A percentile compares a stretch with the other conserved stretches of the same genome.
phyloP scores from a whole-genome alignment of 1,140 invertebrate species.

The Dryas iulia region DNA sequence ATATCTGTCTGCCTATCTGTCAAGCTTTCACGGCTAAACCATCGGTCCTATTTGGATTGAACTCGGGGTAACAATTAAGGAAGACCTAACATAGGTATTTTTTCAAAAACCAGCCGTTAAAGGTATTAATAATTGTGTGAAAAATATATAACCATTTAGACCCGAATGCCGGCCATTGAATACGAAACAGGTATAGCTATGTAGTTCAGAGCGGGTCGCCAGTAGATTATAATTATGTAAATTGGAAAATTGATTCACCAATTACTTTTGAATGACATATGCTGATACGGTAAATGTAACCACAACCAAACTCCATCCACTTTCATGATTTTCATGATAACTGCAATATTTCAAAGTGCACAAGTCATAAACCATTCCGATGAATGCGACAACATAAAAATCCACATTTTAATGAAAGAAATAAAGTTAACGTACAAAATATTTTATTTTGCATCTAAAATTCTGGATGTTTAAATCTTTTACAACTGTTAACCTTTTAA shows the following conservation, averaged over 20 bases:
- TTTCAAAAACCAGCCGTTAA: no score
- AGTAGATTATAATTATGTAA: not conserved
- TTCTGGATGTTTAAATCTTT: not conserved
- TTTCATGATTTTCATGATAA: not conserved
- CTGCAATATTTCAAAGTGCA: not conserved
- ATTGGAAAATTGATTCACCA: not conserved
- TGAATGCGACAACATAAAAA: not conserved
- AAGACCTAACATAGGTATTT: no score
- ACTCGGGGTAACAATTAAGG: no score
- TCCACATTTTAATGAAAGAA: conserved; percentile 3
- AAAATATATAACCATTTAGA: no score
- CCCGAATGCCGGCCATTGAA: no score
- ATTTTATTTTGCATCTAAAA: not conserved
- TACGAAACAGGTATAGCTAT: no score
- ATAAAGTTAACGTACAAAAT: not conserved
- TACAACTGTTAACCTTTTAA: not conserved
- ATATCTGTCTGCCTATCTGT: no score
- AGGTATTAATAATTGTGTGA: no score
- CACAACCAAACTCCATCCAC: not conserved
- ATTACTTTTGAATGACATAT: not conserved
- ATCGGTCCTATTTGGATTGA: no score
- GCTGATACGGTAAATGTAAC: no score
- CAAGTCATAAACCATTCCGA: not conserved
- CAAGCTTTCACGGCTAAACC: no score
- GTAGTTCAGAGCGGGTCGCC: no score